phyloP scores from a whole-genome alignment of 1,140 invertebrate species.

The Drosophila trapezifrons region DNA sequence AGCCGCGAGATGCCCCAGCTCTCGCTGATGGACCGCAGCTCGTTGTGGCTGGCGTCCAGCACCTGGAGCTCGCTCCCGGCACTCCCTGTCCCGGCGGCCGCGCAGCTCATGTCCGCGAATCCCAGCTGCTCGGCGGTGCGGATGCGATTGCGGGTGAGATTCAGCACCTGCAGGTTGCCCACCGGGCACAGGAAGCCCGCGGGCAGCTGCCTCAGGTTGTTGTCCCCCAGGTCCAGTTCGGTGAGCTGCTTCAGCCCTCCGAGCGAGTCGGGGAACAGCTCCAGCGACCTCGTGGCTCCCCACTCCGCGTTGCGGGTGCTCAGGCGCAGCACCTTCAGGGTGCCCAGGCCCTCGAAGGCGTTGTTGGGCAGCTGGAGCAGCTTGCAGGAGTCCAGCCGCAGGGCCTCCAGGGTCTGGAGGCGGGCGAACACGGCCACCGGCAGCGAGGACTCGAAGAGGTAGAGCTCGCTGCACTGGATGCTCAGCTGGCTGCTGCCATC shows the following conservation, averaged over 20 bases:
- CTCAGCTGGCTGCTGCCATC: slow-evolving; percentile 89
- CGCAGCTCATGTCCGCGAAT: slow-evolving; percentile 86
- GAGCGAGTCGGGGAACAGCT: slow-evolving; percentile 88
- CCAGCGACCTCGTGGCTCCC: slow-evolving; percentile 90
- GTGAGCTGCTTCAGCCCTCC: slow-evolving; percentile 91
- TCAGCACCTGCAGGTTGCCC: slow-evolving; percentile 91
- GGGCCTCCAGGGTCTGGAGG: slow-evolving; percentile 89
- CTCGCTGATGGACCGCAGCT: slow-evolving; percentile 88
- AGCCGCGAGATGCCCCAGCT: slow-evolving; percentile 90
- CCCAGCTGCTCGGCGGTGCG: slow-evolving; percentile 90
- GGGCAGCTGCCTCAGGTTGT: slow-evolving; percentile 91
- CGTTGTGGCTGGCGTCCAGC: slow-evolving; percentile 92
- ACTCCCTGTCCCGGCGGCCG: slow-evolving; percentile 84
- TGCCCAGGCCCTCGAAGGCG: slow-evolving; percentile 90
- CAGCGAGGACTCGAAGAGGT: slow-evolving; percentile 92
- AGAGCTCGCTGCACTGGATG: slow-evolving; percentile 90
- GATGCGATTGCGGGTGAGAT: slow-evolving; percentile 92
- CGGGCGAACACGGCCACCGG: slow-evolving; percentile 89
- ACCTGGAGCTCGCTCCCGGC: slow-evolving; percentile 87
- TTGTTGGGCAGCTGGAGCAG: slow-evolving; percentile 90
- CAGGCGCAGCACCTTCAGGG: slow-evolving; percentile 90
- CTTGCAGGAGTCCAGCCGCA: slow-evolving; percentile 92
- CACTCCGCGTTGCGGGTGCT: slow-evolving; percentile 91
- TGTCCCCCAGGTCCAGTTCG: slow-evolving; percentile 91
- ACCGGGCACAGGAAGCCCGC: slow-evolving; percentile 90